phyloP scores from a whole-genome alignment of 2,797 vertebrate species.

The Hypotaenidia okinawae region DNA sequence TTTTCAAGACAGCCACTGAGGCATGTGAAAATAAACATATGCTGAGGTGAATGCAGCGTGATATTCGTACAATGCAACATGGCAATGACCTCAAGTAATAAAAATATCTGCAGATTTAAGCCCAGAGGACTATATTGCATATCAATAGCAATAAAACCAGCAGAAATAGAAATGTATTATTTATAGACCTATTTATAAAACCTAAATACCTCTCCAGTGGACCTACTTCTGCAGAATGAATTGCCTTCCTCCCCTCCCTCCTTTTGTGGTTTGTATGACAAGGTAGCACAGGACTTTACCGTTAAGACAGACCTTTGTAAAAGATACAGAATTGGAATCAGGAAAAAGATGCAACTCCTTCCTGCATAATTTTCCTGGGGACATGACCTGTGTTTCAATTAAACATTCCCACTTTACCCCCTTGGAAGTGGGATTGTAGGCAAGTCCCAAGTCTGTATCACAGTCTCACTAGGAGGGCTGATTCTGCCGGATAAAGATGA shows the following conservation, averaged over 20 bases:
- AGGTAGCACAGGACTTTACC: neutral
- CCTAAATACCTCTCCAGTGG: slow-evolving; percentile 54
- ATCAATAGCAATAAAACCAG: slow-evolving; percentile 67
- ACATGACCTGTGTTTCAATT: neutral
- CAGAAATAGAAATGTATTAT: slow-evolving; percentile 74
- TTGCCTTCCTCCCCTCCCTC: neutral
- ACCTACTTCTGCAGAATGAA: slow-evolving; percentile 38
- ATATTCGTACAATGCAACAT: slow-evolving; percentile 51
- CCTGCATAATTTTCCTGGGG: neutral
- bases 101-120: slow-evolving; percentile 70
- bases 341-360: neutral
- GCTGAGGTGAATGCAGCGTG: slow-evolving; percentile 11
- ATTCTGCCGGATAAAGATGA: neutral
- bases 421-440: neutral
- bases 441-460: neutral
- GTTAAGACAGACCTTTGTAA: neutral
- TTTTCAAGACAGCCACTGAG: slow-evolving; percentile 58
- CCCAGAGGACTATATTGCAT: slow-evolving; percentile 62
- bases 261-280: slow-evolving; percentile 6
- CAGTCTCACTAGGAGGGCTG: neutral
- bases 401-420: neutral
- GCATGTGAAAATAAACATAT: slow-evolving; percentile 69
- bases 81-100: slow-evolving; percentile 59
- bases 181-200: slow-evolving; percentile 69
- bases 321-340: neutral